Evolutionary conservation across 2,888 invertebrate genomes (phyloP).

Genomic region (Nematopogon swammerdamellus): DNA sequence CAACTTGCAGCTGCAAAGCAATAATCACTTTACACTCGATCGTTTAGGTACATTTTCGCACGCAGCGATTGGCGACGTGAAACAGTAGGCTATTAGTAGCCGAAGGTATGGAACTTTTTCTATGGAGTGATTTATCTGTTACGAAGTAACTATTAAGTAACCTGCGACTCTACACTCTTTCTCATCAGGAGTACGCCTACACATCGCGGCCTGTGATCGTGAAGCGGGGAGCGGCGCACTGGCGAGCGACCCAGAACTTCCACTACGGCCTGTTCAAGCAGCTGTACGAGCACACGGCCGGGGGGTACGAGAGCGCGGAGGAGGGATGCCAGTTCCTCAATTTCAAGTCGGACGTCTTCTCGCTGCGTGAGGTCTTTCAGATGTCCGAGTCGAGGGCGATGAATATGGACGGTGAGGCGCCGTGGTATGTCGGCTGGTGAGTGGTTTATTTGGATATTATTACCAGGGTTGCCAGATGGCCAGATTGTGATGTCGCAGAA

Average conservation of each 20-base stretch:
- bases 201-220: conserved; percentile 77
- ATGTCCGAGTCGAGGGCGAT: conserved; percentile 66
- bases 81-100: no score
- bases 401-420: conserved; percentile 59
- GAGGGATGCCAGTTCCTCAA: conserved; percentile 86
- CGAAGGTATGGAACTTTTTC: no score
- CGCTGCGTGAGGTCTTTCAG: conserved; percentile 71
- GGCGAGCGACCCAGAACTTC: conserved; percentile 71
- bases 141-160: no score
- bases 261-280: conserved; percentile 66
- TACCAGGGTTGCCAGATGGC: no score
- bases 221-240: conserved; percentile 69
- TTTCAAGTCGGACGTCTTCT: conserved; percentile 78
- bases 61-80: no score
- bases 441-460: no score
- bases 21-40: no score
- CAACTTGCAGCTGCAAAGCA: no score
- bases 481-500: no score
- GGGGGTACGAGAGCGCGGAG: conserved; percentile 69
- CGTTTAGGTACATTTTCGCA: no score
- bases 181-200: conserved; percentile 62
- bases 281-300: conserved; percentile 64
- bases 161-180: no score
- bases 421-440: conserved; percentile 92
- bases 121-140: no score